These are phyloP conservation scores for Chelon auratus DNA, from an alignment of 2,797 vertebrate genomes.

Conservation along the genomic window DNA sequence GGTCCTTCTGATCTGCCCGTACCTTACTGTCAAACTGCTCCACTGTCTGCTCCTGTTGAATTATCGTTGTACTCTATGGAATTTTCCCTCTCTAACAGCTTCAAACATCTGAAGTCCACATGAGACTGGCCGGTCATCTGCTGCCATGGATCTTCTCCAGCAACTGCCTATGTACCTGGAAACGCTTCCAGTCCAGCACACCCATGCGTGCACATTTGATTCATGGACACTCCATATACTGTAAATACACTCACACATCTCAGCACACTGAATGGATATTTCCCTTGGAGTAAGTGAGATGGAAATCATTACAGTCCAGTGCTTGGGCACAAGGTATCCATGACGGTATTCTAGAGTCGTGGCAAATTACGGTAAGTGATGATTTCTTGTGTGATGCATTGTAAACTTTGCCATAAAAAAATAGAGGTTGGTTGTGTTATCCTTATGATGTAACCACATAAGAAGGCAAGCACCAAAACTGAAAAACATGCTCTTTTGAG, in stretches of 20 bases:
- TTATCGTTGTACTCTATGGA: conserved; percentile 58
- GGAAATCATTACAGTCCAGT: conserved; percentile 54
- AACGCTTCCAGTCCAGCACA: conserved; percentile 32
- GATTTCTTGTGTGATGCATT: conserved; percentile 31
- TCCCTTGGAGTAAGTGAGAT: conserved; percentile 56
- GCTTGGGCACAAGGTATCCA: conserved; percentile 41
- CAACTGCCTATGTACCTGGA: conserved; percentile 50
- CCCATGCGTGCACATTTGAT: conserved; percentile 25
- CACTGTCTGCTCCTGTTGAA: conserved; percentile 39
- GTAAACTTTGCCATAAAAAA: conserved; percentile 26
- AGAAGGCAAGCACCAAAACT: background rate
- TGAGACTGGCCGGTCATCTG: conserved; percentile 57
- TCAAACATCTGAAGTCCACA: conserved; percentile 77
- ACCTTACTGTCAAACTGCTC: conserved; percentile 25
- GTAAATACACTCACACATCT: conserved; percentile 35
- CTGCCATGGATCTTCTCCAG: conserved; percentile 58
- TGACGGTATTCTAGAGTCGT: conserved; percentile 22
- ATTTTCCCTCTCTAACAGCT: conserved; percentile 57
- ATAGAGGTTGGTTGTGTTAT: conserved; percentile 4
- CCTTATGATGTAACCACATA: conserved; percentile 1
- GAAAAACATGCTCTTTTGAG: background rate
- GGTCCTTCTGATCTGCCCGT: conserved; percentile 29
- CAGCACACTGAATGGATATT: conserved; percentile 44
- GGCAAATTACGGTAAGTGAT: conserved; percentile 33
- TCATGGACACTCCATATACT: conserved; percentile 27